These are phyloP conservation scores for Phyllotreta striolata DNA, from an alignment of 2,888 invertebrate genomes.

Conservation along the genomic window DNA sequence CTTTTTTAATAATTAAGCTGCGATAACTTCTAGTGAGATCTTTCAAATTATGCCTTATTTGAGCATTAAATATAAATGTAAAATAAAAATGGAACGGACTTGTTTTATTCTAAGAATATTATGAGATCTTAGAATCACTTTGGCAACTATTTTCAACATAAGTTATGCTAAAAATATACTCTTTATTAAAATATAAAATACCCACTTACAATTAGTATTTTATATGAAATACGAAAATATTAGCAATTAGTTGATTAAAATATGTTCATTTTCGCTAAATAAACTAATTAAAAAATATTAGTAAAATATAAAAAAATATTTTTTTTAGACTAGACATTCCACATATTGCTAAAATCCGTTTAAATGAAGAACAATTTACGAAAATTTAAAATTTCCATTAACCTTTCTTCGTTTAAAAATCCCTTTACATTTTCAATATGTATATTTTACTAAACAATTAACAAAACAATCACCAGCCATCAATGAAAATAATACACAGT, in stretches of 20 bases:
- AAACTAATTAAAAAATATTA: background rate
- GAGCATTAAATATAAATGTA: no score
- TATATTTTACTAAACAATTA: conserved; percentile 35
- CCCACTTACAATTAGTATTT: no score
- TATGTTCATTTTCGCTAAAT: no score
- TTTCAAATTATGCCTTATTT: background rate
- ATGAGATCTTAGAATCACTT: no score
- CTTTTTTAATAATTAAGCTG: no score
- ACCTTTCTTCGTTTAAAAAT: conserved; percentile 23
- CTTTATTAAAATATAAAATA: no score
- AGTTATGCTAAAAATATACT: no score
- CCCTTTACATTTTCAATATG: conserved; percentile 34
- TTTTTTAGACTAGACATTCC: conserved; percentile 16
- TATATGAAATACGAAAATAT: no score
- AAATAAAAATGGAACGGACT: no score
- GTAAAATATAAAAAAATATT: conserved; percentile 5
- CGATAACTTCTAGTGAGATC: background rate
- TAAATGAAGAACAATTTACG: conserved; percentile 6
- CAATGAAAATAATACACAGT: conserved; percentile 32
- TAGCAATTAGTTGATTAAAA: no score
- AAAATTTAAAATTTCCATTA: conserved; percentile 4
- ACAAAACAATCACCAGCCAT: conserved; percentile 36
- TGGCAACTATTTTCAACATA: no score
- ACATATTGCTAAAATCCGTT: conserved; percentile 10
- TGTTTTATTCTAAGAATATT: no score